phyloP scores from a whole-genome alignment of 1,140 invertebrate species.

The Myzus persicae region DNA sequence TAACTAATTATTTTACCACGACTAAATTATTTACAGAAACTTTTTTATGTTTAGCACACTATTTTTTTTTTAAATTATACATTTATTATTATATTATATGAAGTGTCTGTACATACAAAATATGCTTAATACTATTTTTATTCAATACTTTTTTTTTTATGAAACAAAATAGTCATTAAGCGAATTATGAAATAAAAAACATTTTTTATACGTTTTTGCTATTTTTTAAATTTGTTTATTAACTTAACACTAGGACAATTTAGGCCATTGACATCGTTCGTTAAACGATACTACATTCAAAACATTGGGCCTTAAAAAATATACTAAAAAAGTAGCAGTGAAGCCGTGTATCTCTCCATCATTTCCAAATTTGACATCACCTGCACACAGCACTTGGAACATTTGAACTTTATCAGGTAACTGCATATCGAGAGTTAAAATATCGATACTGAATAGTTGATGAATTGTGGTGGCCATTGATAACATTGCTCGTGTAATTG shows the following conservation, averaged over 20 bases:
- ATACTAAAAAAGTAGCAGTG: not conserved
- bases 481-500: constrained; percentile 30
- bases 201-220: not conserved
- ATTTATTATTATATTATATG: not conserved
- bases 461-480: constrained; percentile 25
- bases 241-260: not conserved
- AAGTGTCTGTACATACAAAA: not conserved
- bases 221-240: not conserved
- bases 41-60: too few species aligned
- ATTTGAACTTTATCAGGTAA: not conserved
- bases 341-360: not conserved
- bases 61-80: too few species aligned
- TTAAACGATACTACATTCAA: constrained; percentile 41
- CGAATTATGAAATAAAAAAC: constrained; percentile 20
- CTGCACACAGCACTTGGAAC: constrained; percentile 23
- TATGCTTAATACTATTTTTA: constrained; percentile 34
- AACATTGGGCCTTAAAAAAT: not conserved
- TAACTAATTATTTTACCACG: too few species aligned
- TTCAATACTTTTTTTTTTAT: not conserved
- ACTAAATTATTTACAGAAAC: too few species aligned
- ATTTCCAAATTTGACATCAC: not conserved
- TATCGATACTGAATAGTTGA: not conserved
- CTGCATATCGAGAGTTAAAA: not conserved
- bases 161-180: constrained; percentile 22
- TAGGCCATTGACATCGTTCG: constrained; percentile 34